phyloP scores from a whole-genome alignment of 2,113 vertebrate genomes.

The Morone chrysops region DNA sequence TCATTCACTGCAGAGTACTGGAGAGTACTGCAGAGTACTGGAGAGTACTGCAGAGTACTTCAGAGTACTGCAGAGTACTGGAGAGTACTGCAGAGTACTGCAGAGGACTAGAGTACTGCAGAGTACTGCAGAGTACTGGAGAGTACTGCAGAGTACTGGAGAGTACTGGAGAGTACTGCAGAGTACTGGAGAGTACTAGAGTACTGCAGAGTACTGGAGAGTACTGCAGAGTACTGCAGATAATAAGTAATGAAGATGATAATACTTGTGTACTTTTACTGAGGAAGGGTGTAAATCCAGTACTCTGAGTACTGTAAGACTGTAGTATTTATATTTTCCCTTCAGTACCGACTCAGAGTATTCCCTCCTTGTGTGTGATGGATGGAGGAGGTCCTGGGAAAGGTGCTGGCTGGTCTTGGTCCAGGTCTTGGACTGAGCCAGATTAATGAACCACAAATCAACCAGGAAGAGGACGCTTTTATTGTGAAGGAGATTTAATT shows the following conservation, averaged over 20 bases:
- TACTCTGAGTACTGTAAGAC: neutral
- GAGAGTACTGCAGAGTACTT: neutral
- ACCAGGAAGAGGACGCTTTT: slow-evolving; percentile 2
- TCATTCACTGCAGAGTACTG: neutral
- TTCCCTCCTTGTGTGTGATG: neutral
- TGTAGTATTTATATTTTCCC: neutral
- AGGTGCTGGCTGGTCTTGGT: slow-evolving; percentile 19
- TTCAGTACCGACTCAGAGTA: neutral
- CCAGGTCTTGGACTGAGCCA: slow-evolving; percentile 14
- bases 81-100: neutral
- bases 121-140: neutral
- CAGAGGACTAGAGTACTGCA: neutral
- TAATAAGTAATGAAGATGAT: too few species aligned
- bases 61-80: neutral
- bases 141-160: neutral
- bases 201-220: neutral
- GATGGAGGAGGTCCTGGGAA: slow-evolving; percentile 46
- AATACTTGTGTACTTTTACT: too few species aligned
- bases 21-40: neutral
- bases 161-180: neutral
- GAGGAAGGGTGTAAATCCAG: too few species aligned
- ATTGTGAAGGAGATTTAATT: slow-evolving; percentile 7
- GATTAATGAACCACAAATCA: slow-evolving; percentile 38
- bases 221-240: neutral
- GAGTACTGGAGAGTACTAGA: neutral